A percentile compares a stretch with the other conserved stretches of the same genome.
phyloP scores from a whole-genome alignment of 2,113 vertebrate species.

The Trematocara nigrifrons region DNA sequence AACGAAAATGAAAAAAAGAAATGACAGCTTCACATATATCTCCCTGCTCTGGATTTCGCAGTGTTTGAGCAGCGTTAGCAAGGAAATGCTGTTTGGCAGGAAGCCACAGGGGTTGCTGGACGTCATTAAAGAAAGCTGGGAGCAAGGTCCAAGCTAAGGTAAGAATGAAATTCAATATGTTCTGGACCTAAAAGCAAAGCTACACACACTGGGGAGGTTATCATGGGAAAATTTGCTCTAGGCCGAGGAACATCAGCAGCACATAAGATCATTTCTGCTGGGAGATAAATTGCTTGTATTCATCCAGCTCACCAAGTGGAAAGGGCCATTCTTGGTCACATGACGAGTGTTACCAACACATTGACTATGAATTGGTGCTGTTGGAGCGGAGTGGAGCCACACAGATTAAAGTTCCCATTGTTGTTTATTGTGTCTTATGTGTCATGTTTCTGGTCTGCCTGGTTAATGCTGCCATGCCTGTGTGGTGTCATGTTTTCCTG shows the following conservation, averaged over 20 bases:
- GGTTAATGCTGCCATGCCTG: neutral
- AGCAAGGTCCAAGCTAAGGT: neutral
- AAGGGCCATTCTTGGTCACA: neutral
- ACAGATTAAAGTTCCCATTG: neutral
- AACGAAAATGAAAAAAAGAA: neutral
- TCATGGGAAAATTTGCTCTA: neutral
- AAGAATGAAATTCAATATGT: neutral
- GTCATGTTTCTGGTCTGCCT: neutral
- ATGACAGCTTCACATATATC: neutral
- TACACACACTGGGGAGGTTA: neutral
- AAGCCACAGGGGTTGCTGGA: neutral
- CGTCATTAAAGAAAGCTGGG: neutral
- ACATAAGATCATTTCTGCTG: neutral
- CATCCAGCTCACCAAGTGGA: neutral
- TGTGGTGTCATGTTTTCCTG: neutral
- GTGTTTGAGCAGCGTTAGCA: neutral
- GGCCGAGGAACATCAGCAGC: neutral
- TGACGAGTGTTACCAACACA: neutral
- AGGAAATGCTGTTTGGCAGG: neutral
- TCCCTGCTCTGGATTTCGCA: neutral
- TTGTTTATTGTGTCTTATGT: neutral
- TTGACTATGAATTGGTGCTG: neutral
- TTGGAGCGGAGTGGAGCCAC: neutral
- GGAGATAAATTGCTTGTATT: neutral
- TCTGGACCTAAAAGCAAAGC: neutral